Evolutionary conservation across 1,140 invertebrate species (phyloP).

Genomic region (Macrostomum lignano): DNA sequence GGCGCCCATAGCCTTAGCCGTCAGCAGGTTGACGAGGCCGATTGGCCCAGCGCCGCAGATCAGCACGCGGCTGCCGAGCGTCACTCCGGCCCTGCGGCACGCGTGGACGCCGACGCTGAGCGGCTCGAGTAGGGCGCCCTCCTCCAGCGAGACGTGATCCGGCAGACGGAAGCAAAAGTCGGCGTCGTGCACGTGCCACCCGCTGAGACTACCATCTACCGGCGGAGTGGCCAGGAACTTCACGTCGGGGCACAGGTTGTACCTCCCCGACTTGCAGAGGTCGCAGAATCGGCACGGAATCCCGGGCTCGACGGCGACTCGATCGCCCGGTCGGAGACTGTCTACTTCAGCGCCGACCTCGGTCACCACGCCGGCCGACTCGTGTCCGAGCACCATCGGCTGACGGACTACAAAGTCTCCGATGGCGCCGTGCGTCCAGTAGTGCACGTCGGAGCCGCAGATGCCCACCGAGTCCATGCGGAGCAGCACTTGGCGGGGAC

Average conservation of each 20-base stretch:
- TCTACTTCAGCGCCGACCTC: conserved; percentile 19
- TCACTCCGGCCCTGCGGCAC: conserved; percentile 44
- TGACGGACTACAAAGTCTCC: conserved; percentile 20
- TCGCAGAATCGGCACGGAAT: conserved; percentile 53
- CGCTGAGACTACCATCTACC: conserved; percentile 45
- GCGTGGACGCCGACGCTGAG: conserved; percentile 64
- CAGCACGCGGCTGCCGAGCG: conserved; percentile 44
- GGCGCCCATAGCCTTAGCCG: conserved; percentile 64
- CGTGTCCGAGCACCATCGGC: conserved; percentile 24
- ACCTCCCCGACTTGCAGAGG: conserved; percentile 53
- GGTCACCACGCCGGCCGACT: conserved; percentile 18
- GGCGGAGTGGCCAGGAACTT: conserved; percentile 62
- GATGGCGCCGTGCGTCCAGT: conserved; percentile 49
- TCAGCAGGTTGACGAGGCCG: conserved; percentile 49
- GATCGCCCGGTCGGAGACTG: conserved; percentile 42
- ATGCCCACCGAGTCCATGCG: conserved; percentile 67
- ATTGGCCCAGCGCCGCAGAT: conserved; percentile 66
- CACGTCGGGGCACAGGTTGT: conserved; percentile 61
- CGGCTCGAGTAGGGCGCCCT: conserved; percentile 69
- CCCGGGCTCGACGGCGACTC: conserved; percentile 70
- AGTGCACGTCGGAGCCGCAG: conserved; percentile 80
- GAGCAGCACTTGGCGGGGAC: too few relatives aligned
- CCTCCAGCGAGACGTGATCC: conserved; percentile 55
- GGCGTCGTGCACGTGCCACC: conserved; percentile 57
- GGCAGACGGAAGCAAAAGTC: conserved; percentile 68